These are phyloP conservation scores for Chloromyia formosa DNA, from an alignment of 2,888 invertebrate genomes.

Conservation along the genomic window DNA sequence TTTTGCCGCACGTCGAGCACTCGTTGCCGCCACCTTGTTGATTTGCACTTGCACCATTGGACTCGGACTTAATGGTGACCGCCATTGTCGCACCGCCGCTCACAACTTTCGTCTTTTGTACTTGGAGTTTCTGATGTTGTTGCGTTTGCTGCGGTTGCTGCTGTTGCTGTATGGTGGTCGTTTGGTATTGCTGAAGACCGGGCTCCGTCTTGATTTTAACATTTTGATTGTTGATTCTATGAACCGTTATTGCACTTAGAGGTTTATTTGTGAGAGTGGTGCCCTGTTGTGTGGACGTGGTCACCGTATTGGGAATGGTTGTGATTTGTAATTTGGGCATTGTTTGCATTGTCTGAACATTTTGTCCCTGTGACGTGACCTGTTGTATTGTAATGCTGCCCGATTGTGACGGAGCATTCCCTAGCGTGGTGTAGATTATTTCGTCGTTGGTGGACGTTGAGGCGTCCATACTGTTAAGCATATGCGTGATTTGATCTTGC, in stretches of 20 bases:
- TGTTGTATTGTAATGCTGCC: conserved; percentile 44
- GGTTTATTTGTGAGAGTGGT: conserved; percentile 46
- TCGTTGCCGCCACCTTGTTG: conserved; percentile 50
- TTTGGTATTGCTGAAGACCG: conserved; percentile 28
- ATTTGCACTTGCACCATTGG: conserved; percentile 4
- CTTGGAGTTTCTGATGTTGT: conserved; percentile 55
- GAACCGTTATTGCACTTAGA: conserved; percentile 48
- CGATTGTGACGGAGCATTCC: conserved; percentile 51
- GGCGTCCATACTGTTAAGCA: conserved; percentile 52
- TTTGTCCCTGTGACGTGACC: conserved; percentile 53
- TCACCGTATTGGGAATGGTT: conserved; percentile 46
- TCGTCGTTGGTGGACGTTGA: conserved; percentile 55
- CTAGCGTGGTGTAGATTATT: conserved; percentile 50
- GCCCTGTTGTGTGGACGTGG: conserved; percentile 50
- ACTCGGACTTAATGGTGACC: conserved; percentile 46
- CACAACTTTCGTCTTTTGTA: conserved; percentile 25
- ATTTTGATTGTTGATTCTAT: conserved; percentile 48
- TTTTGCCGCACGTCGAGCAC: conserved; percentile 71
- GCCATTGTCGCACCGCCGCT: conserved; percentile 31
- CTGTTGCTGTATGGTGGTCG: conserved; percentile 57
- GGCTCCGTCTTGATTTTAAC: conserved; percentile 45
- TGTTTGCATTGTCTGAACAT: conserved; percentile 33
- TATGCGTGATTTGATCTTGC: conserved; percentile 30
- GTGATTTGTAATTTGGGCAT: conserved; percentile 50
- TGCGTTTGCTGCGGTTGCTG: conserved; percentile 54